Evolutionary conservation across 2,888 invertebrate species (phyloP), one percentile per base, ranked within the genome.

Genomic region (Andrena hattorfiana): DNA sequence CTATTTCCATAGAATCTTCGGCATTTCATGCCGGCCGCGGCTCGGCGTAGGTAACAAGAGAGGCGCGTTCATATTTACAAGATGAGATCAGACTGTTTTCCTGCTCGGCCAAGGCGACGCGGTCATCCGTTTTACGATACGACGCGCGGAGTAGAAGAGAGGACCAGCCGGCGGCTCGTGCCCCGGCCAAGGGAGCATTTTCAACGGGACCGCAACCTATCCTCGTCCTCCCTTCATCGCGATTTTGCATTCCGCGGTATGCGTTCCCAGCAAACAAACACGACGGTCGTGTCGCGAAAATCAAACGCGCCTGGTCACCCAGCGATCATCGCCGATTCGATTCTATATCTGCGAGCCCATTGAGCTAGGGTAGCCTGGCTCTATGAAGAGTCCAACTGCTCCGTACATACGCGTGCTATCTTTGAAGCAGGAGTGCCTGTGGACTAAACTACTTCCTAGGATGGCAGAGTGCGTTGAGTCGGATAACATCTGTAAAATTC

Each of bases 1-100:
- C 48, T 73, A 74, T 83, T 80, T 83, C 72, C 70, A 85, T 80
- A 63, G 71, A 83, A 79, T 71, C 68, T 62, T 64, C 51, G 83
- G 74, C 70, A 81, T 77, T 80, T 71, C 42, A 56, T 20, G 30
- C n/a, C 35, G 42, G 51, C 51, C 56, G 49, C n/a, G 51, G 68
- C 56, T 60, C 66, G 51, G 48, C 48, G 48, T 32, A 48, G 71
- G 67, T 56, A 80, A 59, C 67, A 56, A 75, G 71, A 75, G 60
- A 78, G 77, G 60, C 13, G 73, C 68, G 79, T 67, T 90, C 90
- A 87, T 89, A 89, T 88, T 89, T 89, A 85, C 84, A 79, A 77
- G 90, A 91, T 90, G 91, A 90, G 90, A 91, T 91, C 90, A 90
- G 90, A 84, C 66, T 85, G 84, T 81, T 88, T 89, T 84, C 85